Evolutionary conservation across 30 jellyfish, hydroid and myxozoan species (phyloP), one percentile per base, ranked within the genome.

Genomic region (Clytia hemisphaerica): DNA sequence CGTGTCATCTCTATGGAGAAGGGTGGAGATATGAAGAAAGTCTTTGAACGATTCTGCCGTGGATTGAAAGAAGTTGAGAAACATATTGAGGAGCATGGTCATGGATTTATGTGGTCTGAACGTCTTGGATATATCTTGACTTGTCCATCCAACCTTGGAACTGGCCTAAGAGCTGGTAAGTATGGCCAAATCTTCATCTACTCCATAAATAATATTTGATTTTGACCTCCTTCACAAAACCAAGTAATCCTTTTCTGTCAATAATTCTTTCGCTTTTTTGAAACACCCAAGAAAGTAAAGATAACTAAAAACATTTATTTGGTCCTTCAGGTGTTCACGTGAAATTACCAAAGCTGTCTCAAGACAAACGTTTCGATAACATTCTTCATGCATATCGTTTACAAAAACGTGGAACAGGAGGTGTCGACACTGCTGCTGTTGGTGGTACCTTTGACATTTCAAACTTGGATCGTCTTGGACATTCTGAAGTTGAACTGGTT

Each of bases 321-420:
- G 53, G 25, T 7, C 30, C 7, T 5, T 57, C 27, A 57, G 70
- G 95, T 46, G 95, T 83, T 25, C 95, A 83, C 65, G 82, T 83
- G 32, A 83, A 83, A 38, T 58, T 83, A 33, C 95, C 95, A 6
- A 44, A 66, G 12, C 72, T 83, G 29, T 61, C 95, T 1, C 75
- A 68, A 85, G 94, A 57, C 16, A 57, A 21, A 57, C 27, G 70
- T n/a, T 57, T 57, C 30, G 70, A 57, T 65, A 72, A 40, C 19
- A 79, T 82, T 51, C 71, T 82, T 26, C 65, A 54, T 54, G 37
- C 36, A 37, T 66, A 67, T 29, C 92, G 95, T 32, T 76, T 83
- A 24, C 93, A 83, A 58, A 83, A 83, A 58, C 49, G 95, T 47
- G 95, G 93, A 36, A 76, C 95, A 21, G 93, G 93, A 4, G 93